Evolutionary conservation across 2,888 invertebrate species (phyloP).

Genomic region (Morpho helenor): DNA sequence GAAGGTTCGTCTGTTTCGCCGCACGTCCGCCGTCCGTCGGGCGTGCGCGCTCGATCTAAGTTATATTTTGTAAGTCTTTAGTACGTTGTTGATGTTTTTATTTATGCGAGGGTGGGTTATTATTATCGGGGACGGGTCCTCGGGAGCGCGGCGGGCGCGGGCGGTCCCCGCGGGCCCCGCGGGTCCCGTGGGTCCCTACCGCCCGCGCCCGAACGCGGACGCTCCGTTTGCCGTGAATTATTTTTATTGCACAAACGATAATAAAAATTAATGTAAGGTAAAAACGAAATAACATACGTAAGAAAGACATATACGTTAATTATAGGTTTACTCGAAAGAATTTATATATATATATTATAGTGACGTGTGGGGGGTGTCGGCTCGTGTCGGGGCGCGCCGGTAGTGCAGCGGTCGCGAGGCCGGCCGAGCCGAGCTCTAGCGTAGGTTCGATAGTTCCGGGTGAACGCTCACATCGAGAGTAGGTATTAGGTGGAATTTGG

Average conservation of each 20-base stretch:
- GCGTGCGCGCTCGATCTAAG: conserved; percentile 9
- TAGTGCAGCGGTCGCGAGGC: conserved; percentile 33
- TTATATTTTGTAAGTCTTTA: conserved; percentile 37
- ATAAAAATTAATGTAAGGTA: conserved; percentile 54
- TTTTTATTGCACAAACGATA: conserved; percentile 64
- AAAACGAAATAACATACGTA: conserved; percentile 77
- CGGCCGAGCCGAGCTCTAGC: not conserved
- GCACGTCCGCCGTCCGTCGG: conserved; percentile 21
- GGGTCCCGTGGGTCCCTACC: no score
- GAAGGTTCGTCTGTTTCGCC: conserved; percentile 35
- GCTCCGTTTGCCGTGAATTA: conserved; percentile 30
- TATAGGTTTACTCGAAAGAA: conserved; percentile 72
- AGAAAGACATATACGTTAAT: conserved; percentile 79
- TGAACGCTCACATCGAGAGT: no score
- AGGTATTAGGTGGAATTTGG: no score
- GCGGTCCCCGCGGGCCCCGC: not conserved
- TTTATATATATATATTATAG: conserved; percentile 57
- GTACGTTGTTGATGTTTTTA: conserved; percentile 37
- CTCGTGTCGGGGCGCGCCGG: conserved; percentile 25
- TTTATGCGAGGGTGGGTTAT: conserved; percentile 28
- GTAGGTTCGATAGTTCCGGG: not conserved
- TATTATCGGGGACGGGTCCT: not conserved
- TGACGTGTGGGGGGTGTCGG: conserved; percentile 23
- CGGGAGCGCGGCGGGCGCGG: not conserved
- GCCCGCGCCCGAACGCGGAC: conserved; percentile 25